These are phyloP conservation scores for Isoperla grammatica DNA, from an alignment of 2,888 invertebrate species.

Conservation along the genomic window DNA sequence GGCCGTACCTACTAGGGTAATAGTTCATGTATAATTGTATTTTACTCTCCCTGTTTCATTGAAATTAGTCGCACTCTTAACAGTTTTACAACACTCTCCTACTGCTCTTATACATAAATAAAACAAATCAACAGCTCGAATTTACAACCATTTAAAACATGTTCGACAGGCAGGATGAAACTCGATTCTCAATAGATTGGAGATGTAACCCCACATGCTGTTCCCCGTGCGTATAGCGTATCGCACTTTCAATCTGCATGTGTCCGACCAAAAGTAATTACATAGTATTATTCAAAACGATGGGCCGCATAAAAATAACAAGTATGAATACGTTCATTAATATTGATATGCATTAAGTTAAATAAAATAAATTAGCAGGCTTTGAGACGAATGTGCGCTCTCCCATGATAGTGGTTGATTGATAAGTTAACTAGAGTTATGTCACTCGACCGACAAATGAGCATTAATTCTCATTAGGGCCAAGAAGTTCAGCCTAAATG, in stretches of 20 bases:
- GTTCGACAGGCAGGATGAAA: no score
- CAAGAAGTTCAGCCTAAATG: neutral
- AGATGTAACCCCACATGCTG: no score
- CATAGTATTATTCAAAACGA: neutral
- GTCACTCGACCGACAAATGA: neutral
- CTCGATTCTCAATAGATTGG: no score
- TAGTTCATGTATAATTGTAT: no score
- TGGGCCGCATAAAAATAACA: neutral
- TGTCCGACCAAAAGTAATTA: neutral
- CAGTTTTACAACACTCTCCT: no score
- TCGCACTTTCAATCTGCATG: neutral
- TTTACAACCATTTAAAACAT: no score
- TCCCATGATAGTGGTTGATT: slow-evolving; percentile 1
- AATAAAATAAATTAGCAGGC: slow-evolving; percentile 1
- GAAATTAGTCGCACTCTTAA: no score
- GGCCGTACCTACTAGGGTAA: no score
- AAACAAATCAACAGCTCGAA: no score
- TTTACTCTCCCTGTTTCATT: no score
- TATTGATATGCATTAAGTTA: neutral
- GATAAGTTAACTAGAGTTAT: slow-evolving; percentile 13
- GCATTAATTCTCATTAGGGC: slow-evolving; percentile 16
- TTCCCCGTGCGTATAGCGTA: neutral
- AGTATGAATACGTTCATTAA: neutral
- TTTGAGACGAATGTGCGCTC: neutral
- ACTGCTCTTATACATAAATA: no score